A percentile compares a stretch with the other conserved stretches of the same genome.
Conservation (phyloP, 2,888 invertebrate species). For the Tuta absoluta region DNA sequence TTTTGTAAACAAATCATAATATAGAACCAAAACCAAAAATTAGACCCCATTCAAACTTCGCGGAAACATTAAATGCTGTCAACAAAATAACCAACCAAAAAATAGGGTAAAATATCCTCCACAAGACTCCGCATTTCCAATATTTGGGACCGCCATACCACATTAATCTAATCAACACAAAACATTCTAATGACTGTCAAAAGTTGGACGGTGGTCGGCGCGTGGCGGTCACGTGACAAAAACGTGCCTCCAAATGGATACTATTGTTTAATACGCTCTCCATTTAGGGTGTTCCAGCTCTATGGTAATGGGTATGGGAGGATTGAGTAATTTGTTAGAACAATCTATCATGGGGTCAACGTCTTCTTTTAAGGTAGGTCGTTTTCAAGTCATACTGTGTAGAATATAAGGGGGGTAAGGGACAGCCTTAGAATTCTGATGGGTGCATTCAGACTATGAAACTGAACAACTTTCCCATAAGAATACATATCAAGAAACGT, state of each 20-base stretch:
- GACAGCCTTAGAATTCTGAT: too few relatives aligned
- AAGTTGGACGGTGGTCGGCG: conserved; percentile 42
- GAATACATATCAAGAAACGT: too few relatives aligned
- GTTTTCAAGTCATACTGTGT: background rate
- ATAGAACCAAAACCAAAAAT: conserved; percentile 18
- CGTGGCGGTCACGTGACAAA: conserved; percentile 59
- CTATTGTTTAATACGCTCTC: conserved; percentile 45
- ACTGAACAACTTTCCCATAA: too few relatives aligned
- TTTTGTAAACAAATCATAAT: background rate
- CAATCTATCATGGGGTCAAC: conserved; percentile 7
- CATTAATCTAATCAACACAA: conserved; percentile 60
- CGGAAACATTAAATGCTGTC: conserved; percentile 30
- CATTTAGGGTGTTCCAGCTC: conserved; percentile 15
- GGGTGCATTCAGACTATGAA: too few relatives aligned
- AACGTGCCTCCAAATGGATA: conserved; percentile 53
- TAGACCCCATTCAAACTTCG: conserved; percentile 23
- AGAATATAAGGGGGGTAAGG: too few relatives aligned
- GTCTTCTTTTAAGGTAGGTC: conserved; percentile 18
- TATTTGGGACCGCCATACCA: conserved; percentile 38
- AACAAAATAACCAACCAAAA: conserved; percentile 31
- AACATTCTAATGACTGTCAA: conserved; percentile 59
- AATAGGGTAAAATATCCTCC: background rate
- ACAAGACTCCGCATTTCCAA: conserved; percentile 16
- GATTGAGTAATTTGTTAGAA: conserved; percentile 21
- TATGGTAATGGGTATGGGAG: conserved; percentile 13